Evolutionary conservation across 2,888 invertebrate genomes (phyloP), one percentile per base, ranked within the genome.

Genomic region (Rapana venosa): DNA sequence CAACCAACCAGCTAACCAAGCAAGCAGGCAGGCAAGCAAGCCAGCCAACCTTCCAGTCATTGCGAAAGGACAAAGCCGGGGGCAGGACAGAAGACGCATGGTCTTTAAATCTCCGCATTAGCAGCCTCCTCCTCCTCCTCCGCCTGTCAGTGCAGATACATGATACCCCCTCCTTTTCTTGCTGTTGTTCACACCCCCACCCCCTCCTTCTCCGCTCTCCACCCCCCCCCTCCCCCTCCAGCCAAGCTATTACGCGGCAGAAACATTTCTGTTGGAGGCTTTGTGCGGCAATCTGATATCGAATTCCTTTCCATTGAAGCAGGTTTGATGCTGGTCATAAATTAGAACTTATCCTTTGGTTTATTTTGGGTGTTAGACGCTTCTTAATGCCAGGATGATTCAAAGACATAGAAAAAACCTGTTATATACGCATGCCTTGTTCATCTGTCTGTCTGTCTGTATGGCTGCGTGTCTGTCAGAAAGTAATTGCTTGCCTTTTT

Each of bases 91-190:
- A 47, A 47, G 47, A 47, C 47, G 74, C 26, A 74, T 13, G 11
- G 74, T 11, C 74, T 74, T n/a, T 74, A n/a, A 74, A 74, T 74
- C 74, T 74, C n/a, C 26, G n/a, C 74, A 74, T 30, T 74, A 74
- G n/a, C n/a, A 8, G 26, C n/a, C 74, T 74, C n/a, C 74, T 74
- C 26, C 20, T n/a, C n/a, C n/a, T n/a, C n/a, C 2, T 47, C 47
- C 47, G 47, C 47, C 47, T n/a, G 74, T 0, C 13, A 26, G 26
- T 70, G 70, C 70, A 70, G n/a, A 74, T 74, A n/a, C 74, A 26
- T 74, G 2, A 61, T 61, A 15, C 22, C n/a, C 30, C 26, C 22
- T 74, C 30, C 26, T 6, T 74, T 26, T 74, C 6, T 26, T 61
- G 22, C 8, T 26, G 6, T n/a, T 8, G 26, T 26, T n/a, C n/a